Evolutionary conservation across 2,797 vertebrate species (phyloP), one percentile per base, ranked within the genome.

Genomic region (Lagocephalus sceleratus): DNA sequence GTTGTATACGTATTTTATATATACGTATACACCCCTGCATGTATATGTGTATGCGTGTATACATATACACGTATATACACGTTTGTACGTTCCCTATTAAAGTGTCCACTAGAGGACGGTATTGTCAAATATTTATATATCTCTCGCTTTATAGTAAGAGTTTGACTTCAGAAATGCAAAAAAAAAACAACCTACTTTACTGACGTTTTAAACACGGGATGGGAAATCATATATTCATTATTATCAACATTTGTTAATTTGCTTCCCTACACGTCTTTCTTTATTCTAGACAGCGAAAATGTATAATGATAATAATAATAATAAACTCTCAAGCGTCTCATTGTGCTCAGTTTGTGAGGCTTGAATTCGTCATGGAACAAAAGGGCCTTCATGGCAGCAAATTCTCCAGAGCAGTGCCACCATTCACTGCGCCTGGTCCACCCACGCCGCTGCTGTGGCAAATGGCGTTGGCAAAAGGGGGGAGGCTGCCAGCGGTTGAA

Each of bases 361-460:
- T 75, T 78, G 73, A 82, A 81, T 86, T 85, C 63, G 42, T 20
- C 2, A 1, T 17, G 51, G 66, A 86, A 86, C 85, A 89, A 86
- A 85, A 76, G 79, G 64, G 60, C 69, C 75, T 79, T 87, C 72
- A 84, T 65, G 74, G 66, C 73, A 78, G 67, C 46, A 57, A 58
- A 57, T 40, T 57, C 65, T 54, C 51, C 73, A 46, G 66, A 48
- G 79, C 71, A 42, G 57, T 77, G 79, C 63, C 79, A 79, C 79
- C 68, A 70, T 71, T 82, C 76, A 82, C 60, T 65, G 60, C 76
- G 57, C 60, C 66, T 65, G 68, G 70, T 69, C 63, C 64, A 20
- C 71, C 63, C 65, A 66, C 75, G 57, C 61, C 50, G 66, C 81
- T 79, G 72, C 73, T 51, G 48, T 41, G 60, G 58, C 54, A 66